Conservation (phyloP, 2,888 invertebrate species). For the Ecdyonurus torrentis region DNA sequence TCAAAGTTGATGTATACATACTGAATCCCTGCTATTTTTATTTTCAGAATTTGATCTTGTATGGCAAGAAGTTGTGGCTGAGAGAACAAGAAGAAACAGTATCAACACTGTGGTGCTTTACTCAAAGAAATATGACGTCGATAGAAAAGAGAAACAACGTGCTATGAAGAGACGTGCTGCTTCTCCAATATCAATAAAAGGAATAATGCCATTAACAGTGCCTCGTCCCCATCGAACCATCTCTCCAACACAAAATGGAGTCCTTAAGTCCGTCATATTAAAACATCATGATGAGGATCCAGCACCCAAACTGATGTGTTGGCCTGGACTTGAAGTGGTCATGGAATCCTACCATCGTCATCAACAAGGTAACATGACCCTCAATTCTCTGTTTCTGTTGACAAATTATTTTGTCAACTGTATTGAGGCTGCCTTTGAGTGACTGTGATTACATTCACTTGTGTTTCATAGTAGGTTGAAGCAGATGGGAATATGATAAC, state of each 20-base stretch:
- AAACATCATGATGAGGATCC: background rate
- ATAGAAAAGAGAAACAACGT: background rate
- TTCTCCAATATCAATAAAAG: no score
- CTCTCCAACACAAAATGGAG: background rate
- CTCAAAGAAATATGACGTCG: slow-evolving; percentile 10
- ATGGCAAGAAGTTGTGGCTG: slow-evolving; percentile 46
- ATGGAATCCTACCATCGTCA: slow-evolving; percentile 34
- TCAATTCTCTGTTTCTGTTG: no score
- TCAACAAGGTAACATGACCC: slow-evolving; percentile 39
- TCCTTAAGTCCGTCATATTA: background rate
- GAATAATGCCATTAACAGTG: background rate
- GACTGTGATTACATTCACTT: no score
- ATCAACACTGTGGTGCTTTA: slow-evolving; percentile 16
- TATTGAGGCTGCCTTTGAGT: no score
- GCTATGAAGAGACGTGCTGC: background rate
- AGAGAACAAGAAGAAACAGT: slow-evolving; percentile 27
- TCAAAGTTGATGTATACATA: no score
- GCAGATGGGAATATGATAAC: no score
- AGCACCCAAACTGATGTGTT: slow-evolving; percentile 17
- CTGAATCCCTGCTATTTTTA: no score
- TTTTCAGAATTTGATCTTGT: slow-evolving; percentile 40
- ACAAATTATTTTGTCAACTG: no score
- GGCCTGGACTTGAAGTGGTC: slow-evolving; percentile 29
- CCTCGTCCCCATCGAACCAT: background rate
- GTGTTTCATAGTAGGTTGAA: no score